Base-by-base conservation (phyloP, 1,140 invertebrate species). In the Zelostemma sp. region DNA sequence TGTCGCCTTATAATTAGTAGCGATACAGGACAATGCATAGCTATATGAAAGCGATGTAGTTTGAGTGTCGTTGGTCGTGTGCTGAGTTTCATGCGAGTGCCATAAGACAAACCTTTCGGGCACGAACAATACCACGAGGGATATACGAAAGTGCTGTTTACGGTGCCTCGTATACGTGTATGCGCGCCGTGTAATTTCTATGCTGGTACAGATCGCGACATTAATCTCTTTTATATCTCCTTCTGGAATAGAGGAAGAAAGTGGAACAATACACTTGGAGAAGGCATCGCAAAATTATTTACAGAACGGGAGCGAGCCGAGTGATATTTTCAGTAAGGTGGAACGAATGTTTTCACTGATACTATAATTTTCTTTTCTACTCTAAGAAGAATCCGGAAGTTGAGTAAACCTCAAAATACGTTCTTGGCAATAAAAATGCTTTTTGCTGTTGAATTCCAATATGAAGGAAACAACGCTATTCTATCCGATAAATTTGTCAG, bases 1-100 rank as follows among this genome's bases (percentile, higher is more conserved):
- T 68, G 76, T 75, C 69, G 58, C 59, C 73, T 74, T 73, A 67
- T 74, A 75, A 79, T 79, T 79, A 79, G 74, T 67, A 69, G 59
- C 74, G 54, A 74, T 72, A 63, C 65, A 50, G 49, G 53, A 72
- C 74, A 68, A 72, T 72, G 74, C 72, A 11, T 11, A 38, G 66
- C 56, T 55, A 70, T 49, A 55, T 45, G 19, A 56, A 60, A 64
- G 53, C 53, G 49, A 49, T 66, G 16, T 21, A 35, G 68, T 53
- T 67, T 50, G 63, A 67, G 65, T 64, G 48, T n/a, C 54, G 54
- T 48, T 59, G 58, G 59, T 61, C 51, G 51, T 28, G 51, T 66
- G 55, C 67, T 51, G 58, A 64, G 68, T 68, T 41, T 28, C 51
- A 51, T 43, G 48, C 18, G 57, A 70, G 69, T 48, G 40, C 16